Conservation (phyloP, 2,113 vertebrate genomes). For the Siniperca knerii region DNA sequence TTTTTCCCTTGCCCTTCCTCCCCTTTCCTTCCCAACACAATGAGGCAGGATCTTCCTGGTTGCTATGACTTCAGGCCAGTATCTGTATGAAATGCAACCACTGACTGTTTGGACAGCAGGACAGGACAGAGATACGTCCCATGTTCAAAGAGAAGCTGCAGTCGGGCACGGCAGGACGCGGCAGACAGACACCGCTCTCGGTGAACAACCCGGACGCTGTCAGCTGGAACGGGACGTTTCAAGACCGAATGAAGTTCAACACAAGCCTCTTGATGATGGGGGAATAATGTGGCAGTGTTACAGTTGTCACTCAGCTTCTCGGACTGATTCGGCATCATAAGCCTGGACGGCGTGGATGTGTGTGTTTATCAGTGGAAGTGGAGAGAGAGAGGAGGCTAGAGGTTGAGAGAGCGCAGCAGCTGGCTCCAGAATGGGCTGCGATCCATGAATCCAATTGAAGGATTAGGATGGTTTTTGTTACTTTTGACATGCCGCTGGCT, state of each 20-base stretch:
- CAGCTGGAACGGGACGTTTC: slow-evolving; percentile 33
- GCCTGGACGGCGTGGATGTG: slow-evolving; percentile 11
- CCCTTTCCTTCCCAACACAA: slow-evolving; percentile 80
- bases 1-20: slow-evolving; percentile 65
- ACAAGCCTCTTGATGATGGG: neutral
- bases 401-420: slow-evolving; percentile 63
- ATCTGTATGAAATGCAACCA: slow-evolving; percentile 77
- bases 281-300: neutral
- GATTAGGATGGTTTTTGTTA: slow-evolving; percentile 85
- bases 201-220: slow-evolving; percentile 29
- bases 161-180: slow-evolving; percentile 22
- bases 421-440: slow-evolving; percentile 72
- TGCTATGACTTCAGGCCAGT: slow-evolving; percentile 82
- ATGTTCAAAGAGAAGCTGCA: slow-evolving; percentile 50
- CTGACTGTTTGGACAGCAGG: slow-evolving; percentile 57
- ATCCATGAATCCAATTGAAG: slow-evolving; percentile 67
- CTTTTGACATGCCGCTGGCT: slow-evolving; percentile 84
- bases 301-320: neutral
- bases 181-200: slow-evolving; percentile 2
- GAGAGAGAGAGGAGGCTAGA: slow-evolving; percentile 31
- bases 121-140: slow-evolving; percentile 38
- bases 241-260: slow-evolving; percentile 12
- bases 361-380: slow-evolving; percentile 3
- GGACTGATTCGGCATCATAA: neutral
- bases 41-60: slow-evolving; percentile 81